A percentile compares a stretch with the other conserved stretches of the same genome.
phyloP scores from a whole-genome alignment of 2,113 vertebrate species.

The Pseudopipra pipra region DNA sequence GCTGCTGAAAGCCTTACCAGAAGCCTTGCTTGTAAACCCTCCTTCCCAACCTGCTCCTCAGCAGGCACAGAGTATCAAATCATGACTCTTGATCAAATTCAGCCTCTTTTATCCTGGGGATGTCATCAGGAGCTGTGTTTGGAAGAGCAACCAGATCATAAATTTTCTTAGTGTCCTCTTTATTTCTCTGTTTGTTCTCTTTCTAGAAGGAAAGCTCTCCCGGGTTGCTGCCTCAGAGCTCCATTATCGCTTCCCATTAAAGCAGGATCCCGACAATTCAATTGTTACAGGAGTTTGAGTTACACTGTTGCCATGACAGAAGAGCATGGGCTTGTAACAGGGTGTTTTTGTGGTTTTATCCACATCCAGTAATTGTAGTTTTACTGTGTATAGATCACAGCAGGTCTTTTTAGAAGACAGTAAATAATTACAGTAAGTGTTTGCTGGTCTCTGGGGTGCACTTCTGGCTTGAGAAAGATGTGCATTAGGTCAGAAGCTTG shows the following conservation, averaged over 20 bases:
- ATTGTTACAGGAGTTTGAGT: constrained; percentile 30
- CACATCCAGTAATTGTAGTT: constrained; percentile 60
- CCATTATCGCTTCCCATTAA: constrained; percentile 18
- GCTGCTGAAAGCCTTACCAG: not conserved
- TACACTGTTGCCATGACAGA: constrained; percentile 48
- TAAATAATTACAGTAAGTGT: constrained; percentile 67
- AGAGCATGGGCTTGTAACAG: not conserved
- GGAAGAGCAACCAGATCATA: not conserved
- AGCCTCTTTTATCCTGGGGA: not conserved
- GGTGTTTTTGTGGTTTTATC: constrained; percentile 34
- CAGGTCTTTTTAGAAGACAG: constrained; percentile 45
- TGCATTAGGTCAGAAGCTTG: constrained; percentile 51
- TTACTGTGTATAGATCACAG: constrained; percentile 47
- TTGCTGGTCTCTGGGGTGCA: constrained; percentile 61
- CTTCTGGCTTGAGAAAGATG: constrained; percentile 49
- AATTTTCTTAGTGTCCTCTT: not conserved
- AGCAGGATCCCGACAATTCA: constrained; percentile 21
- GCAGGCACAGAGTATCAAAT: not conserved
- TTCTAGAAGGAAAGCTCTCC: not conserved
- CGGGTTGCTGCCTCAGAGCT: not conserved
- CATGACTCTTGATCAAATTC: not conserved
- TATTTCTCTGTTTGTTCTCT: not conserved
- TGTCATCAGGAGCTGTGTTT: not conserved
- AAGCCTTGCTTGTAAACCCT: not conserved
- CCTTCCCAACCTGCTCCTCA: not conserved